Conservation (phyloP, 2,113 vertebrate genomes). For the Dasyurus viverrinus region DNA sequence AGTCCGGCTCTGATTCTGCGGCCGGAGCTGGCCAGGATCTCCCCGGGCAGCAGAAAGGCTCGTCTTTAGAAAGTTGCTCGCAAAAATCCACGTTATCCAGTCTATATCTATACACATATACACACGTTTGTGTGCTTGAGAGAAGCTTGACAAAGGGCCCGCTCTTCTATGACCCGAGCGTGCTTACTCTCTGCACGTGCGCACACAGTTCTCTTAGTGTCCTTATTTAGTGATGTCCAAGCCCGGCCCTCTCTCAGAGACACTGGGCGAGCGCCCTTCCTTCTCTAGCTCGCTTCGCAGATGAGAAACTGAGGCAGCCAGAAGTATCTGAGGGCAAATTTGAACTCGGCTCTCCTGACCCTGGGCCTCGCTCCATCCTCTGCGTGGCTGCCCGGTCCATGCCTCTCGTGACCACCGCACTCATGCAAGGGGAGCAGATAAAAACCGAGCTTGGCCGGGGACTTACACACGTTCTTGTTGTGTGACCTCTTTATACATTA, state of each 20-base stretch:
- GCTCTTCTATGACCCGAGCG: constrained; percentile 3
- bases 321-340: too few relatives aligned
- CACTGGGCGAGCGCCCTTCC: too few relatives aligned
- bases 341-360: too few relatives aligned
- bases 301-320: background rate
- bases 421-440: too few relatives aligned
- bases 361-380: background rate
- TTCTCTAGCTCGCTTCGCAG: background rate
- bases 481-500: background rate
- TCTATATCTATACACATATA: background rate
- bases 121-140: background rate
- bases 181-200: background rate
- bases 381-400: background rate
- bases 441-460: background rate
- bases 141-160: constrained; percentile 33
- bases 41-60: constrained; percentile 12
- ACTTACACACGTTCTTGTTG: background rate
- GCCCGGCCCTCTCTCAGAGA: too few relatives aligned
- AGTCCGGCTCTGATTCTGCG: too few relatives aligned
- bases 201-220: background rate
- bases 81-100: background rate
- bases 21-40: background rate
- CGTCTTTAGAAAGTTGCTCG: constrained; percentile 30
- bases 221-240: background rate
- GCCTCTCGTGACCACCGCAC: too few relatives aligned